phyloP scores from a whole-genome alignment of 1,140 invertebrate genomes.

The Drosophila varians region DNA sequence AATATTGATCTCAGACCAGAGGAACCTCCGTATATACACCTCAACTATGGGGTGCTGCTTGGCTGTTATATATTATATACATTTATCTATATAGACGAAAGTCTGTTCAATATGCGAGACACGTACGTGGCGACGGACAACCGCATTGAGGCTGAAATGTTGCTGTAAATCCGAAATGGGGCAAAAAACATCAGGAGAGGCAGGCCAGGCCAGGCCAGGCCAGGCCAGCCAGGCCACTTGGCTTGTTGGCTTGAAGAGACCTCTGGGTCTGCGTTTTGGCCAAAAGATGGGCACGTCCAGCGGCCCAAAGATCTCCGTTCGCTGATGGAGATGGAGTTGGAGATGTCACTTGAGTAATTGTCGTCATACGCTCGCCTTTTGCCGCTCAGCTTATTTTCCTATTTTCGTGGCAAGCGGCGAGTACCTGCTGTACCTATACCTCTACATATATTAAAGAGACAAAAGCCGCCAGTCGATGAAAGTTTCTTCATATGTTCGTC shows the following conservation, averaged over 20 bases:
- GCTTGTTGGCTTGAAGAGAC: too few species aligned
- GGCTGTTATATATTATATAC: background rate
- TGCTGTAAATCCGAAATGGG: slow-evolving; percentile 40
- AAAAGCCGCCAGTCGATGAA: slow-evolving; percentile 43
- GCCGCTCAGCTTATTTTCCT: slow-evolving; percentile 52
- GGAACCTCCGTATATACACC: background rate
- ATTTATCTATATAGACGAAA: background rate
- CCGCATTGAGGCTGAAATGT: slow-evolving; percentile 54
- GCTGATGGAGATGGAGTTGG: slow-evolving; percentile 51
- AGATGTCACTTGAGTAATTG: slow-evolving; percentile 81
- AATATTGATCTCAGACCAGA: slow-evolving; percentile 20
- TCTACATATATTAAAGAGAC: background rate
- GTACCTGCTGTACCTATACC: slow-evolving; percentile 27
- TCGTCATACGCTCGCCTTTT: slow-evolving; percentile 45
- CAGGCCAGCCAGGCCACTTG: too few species aligned
- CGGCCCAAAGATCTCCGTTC: slow-evolving; percentile 37
- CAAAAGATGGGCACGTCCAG: slow-evolving; percentile 54
- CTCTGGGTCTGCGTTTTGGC: slow-evolving; percentile 5
- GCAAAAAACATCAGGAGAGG: slow-evolving; percentile 15
- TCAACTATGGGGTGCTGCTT: background rate
- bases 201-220: too few species aligned
- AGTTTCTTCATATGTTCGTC: slow-evolving; percentile 28
- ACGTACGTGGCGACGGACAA: slow-evolving; percentile 49
- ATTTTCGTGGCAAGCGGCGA: slow-evolving; percentile 44
- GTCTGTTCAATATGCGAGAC: slow-evolving; percentile 62